phyloP scores from a whole-genome alignment of 2,113 vertebrate species.

The cattle (Bos taurus) region ARS-UCD2.0 NC_037333.1:116186001-116186500 shows the following conservation, averaged over 20 bases:
- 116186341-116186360: rapidly evolving
- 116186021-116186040: neutral
- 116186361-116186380: neutral
- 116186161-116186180: neutral
- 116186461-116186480: neutral
- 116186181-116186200: neutral
- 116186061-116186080: neutral
- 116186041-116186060: neutral
- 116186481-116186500: neutral
- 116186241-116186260: neutral
- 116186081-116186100: neutral
- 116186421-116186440: neutral
- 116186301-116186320: neutral
- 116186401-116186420: neutral
- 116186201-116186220: neutral
- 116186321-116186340: neutral
- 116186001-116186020: neutral
- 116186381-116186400: neutral
- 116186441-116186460: neutral
- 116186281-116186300: neutral
- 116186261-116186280: neutral
- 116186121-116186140: neutral
- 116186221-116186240: neutral
- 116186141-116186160: neutral
- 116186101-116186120: neutral